Conservation (phyloP, 2,888 invertebrate genomes). For the Phorcus lineatus region DNA sequence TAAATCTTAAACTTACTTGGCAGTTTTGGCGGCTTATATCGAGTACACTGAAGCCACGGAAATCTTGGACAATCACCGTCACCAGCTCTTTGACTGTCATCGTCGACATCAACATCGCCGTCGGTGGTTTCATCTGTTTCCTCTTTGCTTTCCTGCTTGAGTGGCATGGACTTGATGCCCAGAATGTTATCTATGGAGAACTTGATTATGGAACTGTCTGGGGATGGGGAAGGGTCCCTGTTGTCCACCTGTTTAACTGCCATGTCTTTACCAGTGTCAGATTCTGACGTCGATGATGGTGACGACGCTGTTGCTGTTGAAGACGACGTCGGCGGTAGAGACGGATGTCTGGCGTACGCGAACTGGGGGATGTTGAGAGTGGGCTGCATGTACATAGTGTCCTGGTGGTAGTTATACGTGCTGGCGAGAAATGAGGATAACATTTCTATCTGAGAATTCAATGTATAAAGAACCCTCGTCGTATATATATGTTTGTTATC, state of each 20-base stretch:
- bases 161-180: constrained; percentile 7
- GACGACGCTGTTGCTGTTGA: constrained; percentile 5
- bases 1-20: constrained; percentile 66
- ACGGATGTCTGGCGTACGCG: not conserved
- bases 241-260: not conserved
- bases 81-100: not conserved
- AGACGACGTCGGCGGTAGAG: not conserved
- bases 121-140: not conserved
- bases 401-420: constrained; percentile 6
- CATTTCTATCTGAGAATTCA: not conserved
- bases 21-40: constrained; percentile 73
- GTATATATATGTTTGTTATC: too few relatives aligned
- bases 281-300: not conserved
- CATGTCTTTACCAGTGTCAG: not conserved
- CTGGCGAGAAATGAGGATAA: not conserved
- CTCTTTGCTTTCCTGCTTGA: not conserved
- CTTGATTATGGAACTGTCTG: constrained; percentile 36
- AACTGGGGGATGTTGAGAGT: constrained; percentile 10
- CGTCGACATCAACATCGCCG: not conserved
- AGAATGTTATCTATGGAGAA: constrained; percentile 62
- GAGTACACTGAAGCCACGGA: constrained; percentile 72
- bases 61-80: constrained; percentile 39
- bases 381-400: not conserved
- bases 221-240: not conserved
- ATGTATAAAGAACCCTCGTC: too few relatives aligned